Conservation (phyloP, 2,113 vertebrate genomes). For the Acanthochromis polyacanthus region DNA sequence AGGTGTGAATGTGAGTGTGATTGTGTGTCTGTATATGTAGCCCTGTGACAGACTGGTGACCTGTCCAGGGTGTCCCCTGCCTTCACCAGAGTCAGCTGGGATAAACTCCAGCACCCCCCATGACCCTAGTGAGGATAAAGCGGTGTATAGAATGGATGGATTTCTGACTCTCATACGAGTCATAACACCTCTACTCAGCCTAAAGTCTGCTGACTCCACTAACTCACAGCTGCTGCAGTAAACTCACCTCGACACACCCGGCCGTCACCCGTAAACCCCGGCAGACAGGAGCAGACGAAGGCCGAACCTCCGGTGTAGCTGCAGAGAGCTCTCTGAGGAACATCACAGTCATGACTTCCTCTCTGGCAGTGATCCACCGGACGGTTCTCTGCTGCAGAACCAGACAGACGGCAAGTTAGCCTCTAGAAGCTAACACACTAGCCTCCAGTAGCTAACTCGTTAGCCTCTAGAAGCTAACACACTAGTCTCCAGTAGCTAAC, state of each 20-base stretch:
- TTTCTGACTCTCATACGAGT: neutral
- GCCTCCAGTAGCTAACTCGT: too few relatives aligned
- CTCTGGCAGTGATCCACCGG: slow-evolving; percentile 85
- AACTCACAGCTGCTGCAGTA: neutral
- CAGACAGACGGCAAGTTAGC: neutral
- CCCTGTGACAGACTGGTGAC: too few relatives aligned
- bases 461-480: too few relatives aligned
- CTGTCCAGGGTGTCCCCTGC: too few relatives aligned
- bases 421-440: too few relatives aligned
- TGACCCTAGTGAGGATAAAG: too few relatives aligned
- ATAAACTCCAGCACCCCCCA: too few relatives aligned
- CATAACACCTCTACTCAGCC: neutral
- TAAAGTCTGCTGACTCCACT: neutral
- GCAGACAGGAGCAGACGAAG: slow-evolving; percentile 88
- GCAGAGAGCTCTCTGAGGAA: slow-evolving; percentile 87
- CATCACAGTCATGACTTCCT: slow-evolving; percentile 89
- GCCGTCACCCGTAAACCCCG: slow-evolving; percentile 90
- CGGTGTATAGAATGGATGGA: too few relatives aligned
- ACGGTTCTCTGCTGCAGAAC: slow-evolving; percentile 73
- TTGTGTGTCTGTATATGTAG: too few relatives aligned
- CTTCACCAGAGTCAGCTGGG: too few relatives aligned
- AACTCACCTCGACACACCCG: slow-evolving; percentile 86
- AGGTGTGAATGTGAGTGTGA: too few relatives aligned
- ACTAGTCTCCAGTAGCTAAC: too few relatives aligned
- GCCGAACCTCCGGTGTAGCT: slow-evolving; percentile 86